Conservation (phyloP, 2,888 invertebrate species). For the Agriotes lineatus region DNA sequence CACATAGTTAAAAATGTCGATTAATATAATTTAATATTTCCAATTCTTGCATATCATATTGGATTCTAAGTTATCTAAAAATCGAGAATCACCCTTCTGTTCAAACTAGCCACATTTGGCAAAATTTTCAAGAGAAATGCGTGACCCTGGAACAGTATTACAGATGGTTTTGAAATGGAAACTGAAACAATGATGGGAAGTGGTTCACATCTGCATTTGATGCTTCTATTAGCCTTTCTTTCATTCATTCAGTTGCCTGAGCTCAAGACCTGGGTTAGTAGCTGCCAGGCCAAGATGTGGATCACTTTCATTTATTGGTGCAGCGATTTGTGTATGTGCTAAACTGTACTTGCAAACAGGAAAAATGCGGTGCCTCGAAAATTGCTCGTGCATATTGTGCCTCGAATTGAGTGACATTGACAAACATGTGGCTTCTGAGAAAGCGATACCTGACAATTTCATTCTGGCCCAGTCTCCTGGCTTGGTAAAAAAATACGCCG, state of each 20-base stretch:
- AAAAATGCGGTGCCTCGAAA: conserved; percentile 77
- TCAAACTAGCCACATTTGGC: too few species aligned
- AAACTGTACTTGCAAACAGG: conserved; percentile 59
- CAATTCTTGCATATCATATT: too few species aligned
- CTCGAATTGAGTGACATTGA: conserved; percentile 77
- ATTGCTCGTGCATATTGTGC: conserved; percentile 82
- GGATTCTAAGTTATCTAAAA: too few species aligned
- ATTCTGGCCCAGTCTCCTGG: conserved; percentile 71
- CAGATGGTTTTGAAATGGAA: conserved; percentile 54
- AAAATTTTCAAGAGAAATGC: background rate
- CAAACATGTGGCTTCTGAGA: conserved; percentile 65
- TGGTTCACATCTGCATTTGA: conserved; percentile 57
- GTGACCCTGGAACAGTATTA: conserved; percentile 38
- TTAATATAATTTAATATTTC: too few species aligned
- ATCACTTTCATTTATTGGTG: conserved; percentile 31
- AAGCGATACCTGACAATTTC: conserved; percentile 62
- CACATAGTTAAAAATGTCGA: too few species aligned
- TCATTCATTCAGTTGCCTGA: conserved; percentile 40
- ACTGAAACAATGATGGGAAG: conserved; percentile 64
- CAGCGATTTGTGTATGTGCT: conserved; percentile 1
- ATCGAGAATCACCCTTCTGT: background rate
- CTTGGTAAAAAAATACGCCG: conserved; percentile 62
- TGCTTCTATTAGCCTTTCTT: conserved; percentile 51
- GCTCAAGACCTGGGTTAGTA: conserved; percentile 13
- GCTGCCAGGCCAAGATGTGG: conserved; percentile 10